These are phyloP conservation scores for Ivindomyrus marchei DNA, from an alignment of 2,113 vertebrate species.

Conservation along the genomic window DNA sequence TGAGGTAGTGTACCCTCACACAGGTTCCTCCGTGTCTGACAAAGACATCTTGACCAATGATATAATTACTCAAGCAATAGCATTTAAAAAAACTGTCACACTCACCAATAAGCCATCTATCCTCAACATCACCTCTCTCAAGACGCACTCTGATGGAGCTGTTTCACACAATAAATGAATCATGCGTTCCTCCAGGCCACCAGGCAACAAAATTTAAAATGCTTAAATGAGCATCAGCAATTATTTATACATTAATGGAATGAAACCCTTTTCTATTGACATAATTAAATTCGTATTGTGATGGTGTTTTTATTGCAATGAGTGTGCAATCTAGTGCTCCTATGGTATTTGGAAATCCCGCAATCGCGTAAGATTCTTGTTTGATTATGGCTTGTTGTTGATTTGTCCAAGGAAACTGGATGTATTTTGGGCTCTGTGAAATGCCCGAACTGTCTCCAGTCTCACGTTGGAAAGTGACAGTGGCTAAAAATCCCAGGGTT, in stretches of 20 bases:
- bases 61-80: slow-evolving; percentile 4
- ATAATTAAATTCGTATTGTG: background rate
- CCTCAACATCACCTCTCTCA: background rate
- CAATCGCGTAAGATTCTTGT: background rate
- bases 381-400: no score
- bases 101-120: slow-evolving; percentile 4
- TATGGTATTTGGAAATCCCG: slow-evolving; percentile 3
- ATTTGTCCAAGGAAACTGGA: no score
- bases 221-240: background rate
- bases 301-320: background rate
- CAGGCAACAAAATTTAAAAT: no score
- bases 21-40: no score
- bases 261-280: background rate
- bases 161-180: background rate
- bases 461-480: no score
- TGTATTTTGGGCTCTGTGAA: no score
- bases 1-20: no score
- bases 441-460: no score
- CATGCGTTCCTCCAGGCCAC: no score
- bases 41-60: background rate
- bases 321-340: background rate
- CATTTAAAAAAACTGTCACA: background rate
- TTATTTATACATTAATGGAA: slow-evolving; percentile 3
- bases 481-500: no score
- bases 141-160: background rate